Evolutionary conservation across 2,888 invertebrate genomes (phyloP).

Genomic region (Operophtera brumata): DNA sequence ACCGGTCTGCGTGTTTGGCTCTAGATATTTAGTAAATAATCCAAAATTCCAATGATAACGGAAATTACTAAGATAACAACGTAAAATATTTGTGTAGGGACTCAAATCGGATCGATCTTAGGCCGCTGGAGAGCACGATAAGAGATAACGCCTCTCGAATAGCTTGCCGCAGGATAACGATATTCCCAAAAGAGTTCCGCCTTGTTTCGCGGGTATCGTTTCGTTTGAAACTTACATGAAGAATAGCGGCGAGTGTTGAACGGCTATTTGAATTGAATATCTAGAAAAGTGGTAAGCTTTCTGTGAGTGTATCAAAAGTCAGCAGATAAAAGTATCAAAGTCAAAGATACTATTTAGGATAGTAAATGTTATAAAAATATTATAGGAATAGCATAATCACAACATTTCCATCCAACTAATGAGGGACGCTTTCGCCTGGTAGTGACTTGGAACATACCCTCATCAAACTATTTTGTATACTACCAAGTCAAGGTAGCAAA

Average conservation of each 20-base stretch:
- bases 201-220: conserved; percentile 32
- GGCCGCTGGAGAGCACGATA: conserved; percentile 32
- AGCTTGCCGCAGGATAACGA: conserved; percentile 32
- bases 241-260: conserved; percentile 5
- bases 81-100: conserved; percentile 30
- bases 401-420: too few relatives aligned
- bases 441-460: too few relatives aligned
- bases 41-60: conserved; percentile 5
- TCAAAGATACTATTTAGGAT: too few relatives aligned
- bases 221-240: conserved; percentile 20
- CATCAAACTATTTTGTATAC: too few relatives aligned
- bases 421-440: too few relatives aligned
- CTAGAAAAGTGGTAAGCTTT: background rate
- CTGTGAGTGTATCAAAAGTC: background rate
- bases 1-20: background rate
- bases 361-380: too few relatives aligned
- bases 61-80: conserved; percentile 22
- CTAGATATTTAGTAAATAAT: conserved; percentile 2
- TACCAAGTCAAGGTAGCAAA: too few relatives aligned
- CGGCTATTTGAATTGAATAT: background rate
- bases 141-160: conserved; percentile 32
- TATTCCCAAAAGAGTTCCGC: conserved; percentile 32
- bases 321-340: too few relatives aligned
- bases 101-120: conserved; percentile 30
- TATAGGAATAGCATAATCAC: too few relatives aligned